Evolutionary conservation across 2,113 vertebrate genomes (phyloP), one percentile per base, ranked within the genome.

Genomic region (Mixornis gularis): DNA sequence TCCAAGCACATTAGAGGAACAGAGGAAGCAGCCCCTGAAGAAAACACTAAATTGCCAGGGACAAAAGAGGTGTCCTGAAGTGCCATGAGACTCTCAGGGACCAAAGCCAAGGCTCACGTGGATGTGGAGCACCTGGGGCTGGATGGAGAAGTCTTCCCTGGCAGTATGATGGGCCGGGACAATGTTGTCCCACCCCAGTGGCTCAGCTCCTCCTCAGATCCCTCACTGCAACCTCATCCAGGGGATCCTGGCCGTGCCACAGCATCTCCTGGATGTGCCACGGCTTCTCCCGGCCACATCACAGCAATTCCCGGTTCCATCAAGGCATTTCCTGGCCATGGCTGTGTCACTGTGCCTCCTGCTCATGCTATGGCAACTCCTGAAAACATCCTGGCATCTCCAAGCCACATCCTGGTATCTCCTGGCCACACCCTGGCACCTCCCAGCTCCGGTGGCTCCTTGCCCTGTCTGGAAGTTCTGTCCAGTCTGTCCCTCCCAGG

Each of bases 391-490:
- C 1, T 4, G 58, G 65, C 49, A 34, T 7, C 49, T 48, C 22
- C 48, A 24, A 20, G 46, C 22, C 46, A 24, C 40, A 41, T 13
- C 22, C 1, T 4, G 56, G 58, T 41, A n/a, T 10, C 26, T 85
- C 20, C 55, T 8, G 5, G 7, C 9, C 24, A 30, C 11, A 5
- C 5, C 20, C 1, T 27, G 56, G 25, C 34, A 41, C 2, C 12
- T 66, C 52, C 40, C 41, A 4, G 55, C 15, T 1, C 20, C 3
- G 44, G 49, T 4, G 26, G 36, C 49, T 74, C 97, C 98, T 98
- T 97, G 98, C 98, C 98, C 97, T 74, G 98, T 97, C 96, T 98
- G 98, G 96, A 99, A 99, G 94, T 98, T 98, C 98, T 5, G 17
- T 44, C 81, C 64, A 13, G 7, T 4, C 55, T 40, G 14, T 36